Base-by-base conservation (phyloP, 2,888 invertebrate genomes). In the Ligdia adustata region DNA sequence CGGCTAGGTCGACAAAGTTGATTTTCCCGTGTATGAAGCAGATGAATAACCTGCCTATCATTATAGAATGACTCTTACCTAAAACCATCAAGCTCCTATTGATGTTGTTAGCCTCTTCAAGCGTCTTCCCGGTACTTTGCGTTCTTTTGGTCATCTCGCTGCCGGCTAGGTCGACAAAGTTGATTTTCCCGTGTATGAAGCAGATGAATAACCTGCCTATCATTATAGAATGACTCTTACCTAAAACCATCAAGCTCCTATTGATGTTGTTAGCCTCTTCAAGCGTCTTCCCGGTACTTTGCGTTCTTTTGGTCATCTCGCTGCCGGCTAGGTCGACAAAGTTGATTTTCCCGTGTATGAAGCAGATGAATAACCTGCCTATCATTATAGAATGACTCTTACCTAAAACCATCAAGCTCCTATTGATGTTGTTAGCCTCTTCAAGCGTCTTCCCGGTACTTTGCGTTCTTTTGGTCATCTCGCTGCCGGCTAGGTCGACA, bases 261-360 rank as follows among this genome's bases (percentile, higher is more conserved):
- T 98, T 98, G 59, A 98, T 98, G 80, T 98, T 98, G 74, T 98
- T 98, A 98, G 80, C 98, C 75, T 98, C 98, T 71, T 97, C 96
- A 55, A 98, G 80, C 0, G 96, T 97, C 80, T 95, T 97, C 35
- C 95, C 97, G 66, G 94, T 95, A 75, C 95, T 96, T 63, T 94
- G 93, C 0, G 96, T 98, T 77, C 95, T n/a, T 75, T 97, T 98
- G 2, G 98, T 97, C 93, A 98, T 96, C 86, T 98, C 98, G 69
- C 97, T 98, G n/a, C 98, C 98, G 0, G 98, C 98, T 49, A 98
- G 89, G 82, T 98, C 98, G 4, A 98, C 98, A 78, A 98, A 98
- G 87, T 98, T 97, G 42, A 98, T 94, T 88, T 98, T 98, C 14
- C 98, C 98, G 67, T 97, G 96, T 62, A 96, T 95, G 20, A 97